These are phyloP conservation scores for Dicyrtoma fusca DNA, from an alignment of 2,888 invertebrate genomes.

Conservation along the genomic window DNA sequence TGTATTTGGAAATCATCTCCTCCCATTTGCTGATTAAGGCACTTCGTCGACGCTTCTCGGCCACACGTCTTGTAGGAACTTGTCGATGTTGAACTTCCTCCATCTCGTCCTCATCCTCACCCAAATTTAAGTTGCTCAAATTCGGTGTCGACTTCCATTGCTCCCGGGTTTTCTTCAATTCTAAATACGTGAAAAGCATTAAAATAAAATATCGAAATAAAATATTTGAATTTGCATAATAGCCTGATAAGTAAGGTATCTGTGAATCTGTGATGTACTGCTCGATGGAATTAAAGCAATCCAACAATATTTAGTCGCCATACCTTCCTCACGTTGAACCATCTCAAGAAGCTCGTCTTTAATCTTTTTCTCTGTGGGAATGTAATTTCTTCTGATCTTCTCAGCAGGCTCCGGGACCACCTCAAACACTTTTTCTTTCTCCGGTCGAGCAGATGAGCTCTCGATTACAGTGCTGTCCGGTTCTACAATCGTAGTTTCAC, in stretches of 20 bases:
- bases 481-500: too few relatives aligned
- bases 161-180: constrained; percentile 32
- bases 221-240: neutral
- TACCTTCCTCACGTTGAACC: constrained; percentile 40
- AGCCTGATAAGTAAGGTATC: neutral
- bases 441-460: too few relatives aligned
- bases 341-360: constrained; percentile 40
- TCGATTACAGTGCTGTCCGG: too few relatives aligned
- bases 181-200: neutral
- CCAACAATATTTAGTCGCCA: neutral
- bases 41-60: constrained; percentile 35
- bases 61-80: neutral
- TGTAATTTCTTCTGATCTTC: constrained; percentile 32
- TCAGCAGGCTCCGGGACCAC: constrained; percentile 23
- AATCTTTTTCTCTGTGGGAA: constrained; percentile 38
- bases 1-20: constrained; percentile 38
- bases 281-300: neutral
- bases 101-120: constrained; percentile 22
- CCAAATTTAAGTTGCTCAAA: constrained; percentile 22
- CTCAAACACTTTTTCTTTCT: neutral
- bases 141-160: constrained; percentile 38
- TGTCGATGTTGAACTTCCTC: constrained; percentile 17
- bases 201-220: neutral
- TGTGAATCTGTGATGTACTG: too few relatives aligned
- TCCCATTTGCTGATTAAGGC: constrained; percentile 44